A percentile compares a stretch with the other conserved stretches of the same genome.
These are phyloP conservation scores for Pachymerium ferrugineum DNA, from an alignment of 2,888 invertebrate genomes.

Conservation along the genomic window DNA sequence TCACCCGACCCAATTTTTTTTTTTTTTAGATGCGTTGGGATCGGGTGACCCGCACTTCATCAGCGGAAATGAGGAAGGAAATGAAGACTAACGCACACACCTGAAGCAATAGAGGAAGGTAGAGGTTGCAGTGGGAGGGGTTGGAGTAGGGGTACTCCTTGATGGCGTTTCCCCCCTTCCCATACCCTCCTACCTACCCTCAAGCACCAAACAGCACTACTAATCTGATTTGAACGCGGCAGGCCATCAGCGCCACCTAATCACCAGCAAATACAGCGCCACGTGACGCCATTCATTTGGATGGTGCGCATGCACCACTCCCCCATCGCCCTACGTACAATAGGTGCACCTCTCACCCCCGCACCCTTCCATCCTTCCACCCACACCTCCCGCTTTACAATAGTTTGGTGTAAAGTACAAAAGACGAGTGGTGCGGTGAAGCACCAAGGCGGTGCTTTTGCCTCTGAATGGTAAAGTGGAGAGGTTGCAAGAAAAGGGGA, in stretches of 20 bases:
- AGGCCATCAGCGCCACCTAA: conserved; percentile 13
- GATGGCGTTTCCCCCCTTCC: neutral
- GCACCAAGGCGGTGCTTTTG: conserved; percentile 9
- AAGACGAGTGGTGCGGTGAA: neutral
- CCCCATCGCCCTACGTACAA: neutral
- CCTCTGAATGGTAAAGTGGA: no score
- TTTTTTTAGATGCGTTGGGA: neutral
- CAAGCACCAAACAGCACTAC: conserved; percentile 6
- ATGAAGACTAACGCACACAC: conserved; percentile 8
- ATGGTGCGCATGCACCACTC: conserved; percentile 1
- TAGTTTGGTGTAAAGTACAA: neutral
- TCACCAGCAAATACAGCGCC: conserved; percentile 13
- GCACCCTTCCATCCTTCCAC: neutral
- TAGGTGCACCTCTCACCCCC: neutral
- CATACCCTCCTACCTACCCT: neutral
- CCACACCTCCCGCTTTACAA: neutral
- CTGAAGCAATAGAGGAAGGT: neutral
- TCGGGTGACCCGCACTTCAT: conserved; percentile 7
- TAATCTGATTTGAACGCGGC: conserved; percentile 13
- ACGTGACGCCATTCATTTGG: conserved; percentile 13
- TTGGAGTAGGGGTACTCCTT: neutral
- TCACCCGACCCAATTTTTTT: neutral
- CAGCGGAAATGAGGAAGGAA: conserved; percentile 8
- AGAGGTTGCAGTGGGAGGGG: neutral
- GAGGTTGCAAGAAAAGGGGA: neutral